These are phyloP conservation scores for Emydocephalus ijimae DNA, from an alignment of 2,113 vertebrate genomes.

Conservation along the genomic window DNA sequence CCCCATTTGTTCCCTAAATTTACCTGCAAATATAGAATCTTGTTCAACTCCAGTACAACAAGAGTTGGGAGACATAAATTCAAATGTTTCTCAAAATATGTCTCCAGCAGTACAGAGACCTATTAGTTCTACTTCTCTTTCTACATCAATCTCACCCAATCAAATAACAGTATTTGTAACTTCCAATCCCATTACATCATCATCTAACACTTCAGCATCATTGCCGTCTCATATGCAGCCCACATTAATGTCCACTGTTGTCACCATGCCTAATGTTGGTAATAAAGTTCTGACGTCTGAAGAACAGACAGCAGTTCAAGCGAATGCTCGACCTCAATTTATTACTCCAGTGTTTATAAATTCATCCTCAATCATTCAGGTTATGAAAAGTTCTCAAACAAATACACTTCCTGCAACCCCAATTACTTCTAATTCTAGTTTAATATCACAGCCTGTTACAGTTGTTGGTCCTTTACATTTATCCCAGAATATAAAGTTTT, in stretches of 20 bases:
- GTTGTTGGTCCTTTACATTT: conserved; percentile 88
- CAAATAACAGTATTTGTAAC: conserved; percentile 96
- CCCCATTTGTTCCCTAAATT: conserved; percentile 59
- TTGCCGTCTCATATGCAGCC: conserved; percentile 79
- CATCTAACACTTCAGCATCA: conserved; percentile 75
- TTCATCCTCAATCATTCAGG: conserved; percentile 88
- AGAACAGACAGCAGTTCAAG: conserved; percentile 70
- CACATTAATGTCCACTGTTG: conserved; percentile 82
- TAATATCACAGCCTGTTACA: conserved; percentile 75
- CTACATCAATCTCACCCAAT: conserved; percentile 75
- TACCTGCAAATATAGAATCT: conserved; percentile 64
- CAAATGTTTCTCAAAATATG: conserved; percentile 72
- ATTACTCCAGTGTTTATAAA: conserved; percentile 93
- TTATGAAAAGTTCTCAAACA: conserved; percentile 87
- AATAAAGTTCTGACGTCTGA: conserved; percentile 85
- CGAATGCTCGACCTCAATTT: conserved; percentile 79
- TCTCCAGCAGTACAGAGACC: conserved; percentile 83
- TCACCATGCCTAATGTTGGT: conserved; percentile 81
- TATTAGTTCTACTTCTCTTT: conserved; percentile 78
- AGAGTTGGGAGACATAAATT: conserved; percentile 69
- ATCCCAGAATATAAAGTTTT: conserved; percentile 86
- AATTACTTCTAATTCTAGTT: conserved; percentile 69
- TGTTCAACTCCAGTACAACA: conserved; percentile 64
- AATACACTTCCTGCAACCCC: conserved; percentile 72
- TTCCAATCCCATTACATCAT: conserved; percentile 86